Conservation (phyloP, 2,113 vertebrate species). For the Atractosteus spatula region DNA sequence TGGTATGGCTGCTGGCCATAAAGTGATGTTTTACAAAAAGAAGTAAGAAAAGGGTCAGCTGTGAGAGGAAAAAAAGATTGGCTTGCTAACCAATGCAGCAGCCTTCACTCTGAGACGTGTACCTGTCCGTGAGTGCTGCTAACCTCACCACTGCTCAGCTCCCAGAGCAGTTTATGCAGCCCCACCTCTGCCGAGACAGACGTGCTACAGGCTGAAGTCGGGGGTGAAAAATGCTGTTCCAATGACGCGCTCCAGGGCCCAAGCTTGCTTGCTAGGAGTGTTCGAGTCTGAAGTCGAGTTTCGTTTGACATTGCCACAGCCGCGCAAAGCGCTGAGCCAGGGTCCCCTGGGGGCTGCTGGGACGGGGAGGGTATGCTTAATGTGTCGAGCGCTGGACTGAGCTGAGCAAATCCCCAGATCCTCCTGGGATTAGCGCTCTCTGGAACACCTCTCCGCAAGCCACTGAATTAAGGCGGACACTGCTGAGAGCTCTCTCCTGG, state of each 20-base stretch:
- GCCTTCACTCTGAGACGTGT: no score
- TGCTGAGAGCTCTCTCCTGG: slow-evolving; percentile 1
- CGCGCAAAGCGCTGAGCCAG: neutral
- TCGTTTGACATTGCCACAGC: neutral
- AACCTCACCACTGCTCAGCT: no score
- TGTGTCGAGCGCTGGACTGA: neutral
- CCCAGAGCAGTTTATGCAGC: no score
- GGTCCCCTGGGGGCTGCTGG: neutral
- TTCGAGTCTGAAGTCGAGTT: neutral
- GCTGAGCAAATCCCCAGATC: slow-evolving; percentile 38
- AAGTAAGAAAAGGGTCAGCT: no score
- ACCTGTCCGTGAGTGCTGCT: no score
- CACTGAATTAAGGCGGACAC: slow-evolving; percentile 14
- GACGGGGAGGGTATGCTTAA: slow-evolving; percentile 3
- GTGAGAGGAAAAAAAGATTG: no score
- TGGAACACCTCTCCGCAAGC: slow-evolving; percentile 11
- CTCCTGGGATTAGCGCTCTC: slow-evolving; percentile 42
- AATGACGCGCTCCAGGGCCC: neutral
- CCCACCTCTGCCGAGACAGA: no score
- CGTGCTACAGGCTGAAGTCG: no score
- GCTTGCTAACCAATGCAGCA: no score
- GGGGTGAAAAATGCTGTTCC: no score
- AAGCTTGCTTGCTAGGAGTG: neutral
- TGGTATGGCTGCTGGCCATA: no score
- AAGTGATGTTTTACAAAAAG: no score